phyloP scores from a whole-genome alignment of 2,888 invertebrate genomes.

The Lycaena phlaeas region DNA sequence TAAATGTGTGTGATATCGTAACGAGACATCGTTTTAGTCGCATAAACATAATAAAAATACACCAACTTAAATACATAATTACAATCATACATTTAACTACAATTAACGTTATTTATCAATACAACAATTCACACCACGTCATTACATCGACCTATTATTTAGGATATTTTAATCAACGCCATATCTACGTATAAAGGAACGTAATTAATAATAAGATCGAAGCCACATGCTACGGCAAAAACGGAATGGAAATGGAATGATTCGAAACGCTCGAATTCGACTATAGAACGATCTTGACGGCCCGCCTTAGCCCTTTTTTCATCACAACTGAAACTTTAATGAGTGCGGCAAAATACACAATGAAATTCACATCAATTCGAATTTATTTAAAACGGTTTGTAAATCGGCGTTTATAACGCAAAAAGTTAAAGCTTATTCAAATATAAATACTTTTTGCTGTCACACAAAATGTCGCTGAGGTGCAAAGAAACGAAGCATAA shows the following conservation, averaged over 20 bases:
- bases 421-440: too few species aligned
- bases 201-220: constrained; percentile 65
- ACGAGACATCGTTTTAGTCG: too few species aligned
- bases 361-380: constrained; percentile 11
- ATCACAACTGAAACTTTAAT: constrained; percentile 33
- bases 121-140: constrained; percentile 21
- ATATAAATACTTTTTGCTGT: too few species aligned
- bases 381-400: constrained; percentile 8
- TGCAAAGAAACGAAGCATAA: too few species aligned
- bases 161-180: constrained; percentile 69
- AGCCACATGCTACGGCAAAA: constrained; percentile 67
- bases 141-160: constrained; percentile 58
- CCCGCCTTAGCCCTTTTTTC: constrained; percentile 53
- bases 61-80: too few species aligned
- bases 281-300: constrained; percentile 50
- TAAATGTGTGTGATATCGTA: too few species aligned
- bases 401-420: too few species aligned
- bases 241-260: constrained; percentile 58
- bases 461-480: too few species aligned
- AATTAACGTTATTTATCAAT: constrained; percentile 21
- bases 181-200: constrained; percentile 64
- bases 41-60: too few species aligned
- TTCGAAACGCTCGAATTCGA: constrained; percentile 64
- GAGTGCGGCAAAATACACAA: constrained; percentile 11
- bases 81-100: background rate